Base-by-base conservation (phyloP, 2,797 vertebrate species). In the Schizopygopsis malacanthus region DNA sequence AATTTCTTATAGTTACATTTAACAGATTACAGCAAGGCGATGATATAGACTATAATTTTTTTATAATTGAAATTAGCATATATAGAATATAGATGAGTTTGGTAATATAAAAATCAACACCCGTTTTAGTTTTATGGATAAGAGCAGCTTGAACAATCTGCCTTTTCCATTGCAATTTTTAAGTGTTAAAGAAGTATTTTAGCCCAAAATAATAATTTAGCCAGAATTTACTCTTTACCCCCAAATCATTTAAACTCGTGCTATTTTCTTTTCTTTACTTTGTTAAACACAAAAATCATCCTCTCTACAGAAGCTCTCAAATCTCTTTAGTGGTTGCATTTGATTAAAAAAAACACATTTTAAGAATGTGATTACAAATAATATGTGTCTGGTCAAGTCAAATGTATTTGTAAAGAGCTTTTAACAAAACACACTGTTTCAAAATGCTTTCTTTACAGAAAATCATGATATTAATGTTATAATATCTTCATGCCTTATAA, bases 321-420 rank as follows among this genome's bases (percentile, higher is more conserved):
- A 45, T n/a, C 1, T 12, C n/a, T 61, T 25, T 61, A 61, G n/a
- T 61, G 59, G 22, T 61, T 63, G 12, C 2, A 15, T 61, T 61
- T 37, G 61, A 16, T 37, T 37, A 37, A 20, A 20, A 37, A 54
- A 73, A 1, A 2, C 4, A 9, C 0, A 56, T 39, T 28, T 28
- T 12, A 41, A 43, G 20, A 70, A 43, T 43, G 39, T 28, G 25
- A 59, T 63, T 86, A 81, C 43, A 77, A 82, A 86, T 16, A 1
- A 8, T 9, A 8, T 67, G 16, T 18, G 28, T 33, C 25, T 3
- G 25, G 15, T 65, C 28, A 37, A 67, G 15, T 37, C 28, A 82
- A 75, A 75, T 13, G 1, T 22, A 22, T 54, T 54, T 39, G 50
- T 22, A 22, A 7, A 37, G 18, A 5, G 5, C 10, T 76, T 50